phyloP scores from a whole-genome alignment of 1,140 invertebrate genomes.

The Ceratosolen fusciceps region DNA sequence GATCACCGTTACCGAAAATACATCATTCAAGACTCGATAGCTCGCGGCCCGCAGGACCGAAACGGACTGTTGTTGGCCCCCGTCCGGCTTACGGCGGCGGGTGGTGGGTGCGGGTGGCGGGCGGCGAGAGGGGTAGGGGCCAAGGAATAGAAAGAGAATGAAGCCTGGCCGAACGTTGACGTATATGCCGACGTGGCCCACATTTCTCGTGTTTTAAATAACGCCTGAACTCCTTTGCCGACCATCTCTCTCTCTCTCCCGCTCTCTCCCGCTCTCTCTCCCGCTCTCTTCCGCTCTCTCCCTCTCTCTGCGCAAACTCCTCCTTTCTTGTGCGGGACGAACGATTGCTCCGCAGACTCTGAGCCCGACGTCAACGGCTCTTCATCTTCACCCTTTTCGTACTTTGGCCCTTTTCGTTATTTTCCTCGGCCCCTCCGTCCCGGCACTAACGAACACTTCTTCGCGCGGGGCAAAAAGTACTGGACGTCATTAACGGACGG shows the following conservation, averaged over 20 bases:
- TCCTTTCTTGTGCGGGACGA: background rate
- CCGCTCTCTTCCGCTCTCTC: no score
- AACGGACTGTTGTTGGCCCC: no score
- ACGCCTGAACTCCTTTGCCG: slow-evolving; percentile 37
- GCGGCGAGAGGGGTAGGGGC: background rate
- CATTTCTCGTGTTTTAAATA: slow-evolving; percentile 62
- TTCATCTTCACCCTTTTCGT: background rate
- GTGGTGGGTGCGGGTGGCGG: background rate
- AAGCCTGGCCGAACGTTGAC: slow-evolving; percentile 30
- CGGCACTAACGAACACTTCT: slow-evolving; percentile 51
- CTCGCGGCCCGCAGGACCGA: background rate
- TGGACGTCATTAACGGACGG: slow-evolving; percentile 58
- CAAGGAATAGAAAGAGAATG: background rate
- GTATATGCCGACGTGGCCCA: slow-evolving; percentile 55
- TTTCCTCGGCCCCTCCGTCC: background rate
- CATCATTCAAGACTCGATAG: slow-evolving; percentile 55
- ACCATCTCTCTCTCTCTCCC: no score
- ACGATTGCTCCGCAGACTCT: background rate
- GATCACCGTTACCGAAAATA: slow-evolving; percentile 60
- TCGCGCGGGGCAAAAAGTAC: slow-evolving; percentile 57
- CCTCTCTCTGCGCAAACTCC: background rate
- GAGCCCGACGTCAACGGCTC: background rate
- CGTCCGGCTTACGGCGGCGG: no score
- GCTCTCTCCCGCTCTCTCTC: no score
- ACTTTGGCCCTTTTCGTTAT: slow-evolving; percentile 20